phyloP scores from a whole-genome alignment of 2,888 invertebrate genomes.

The Heliconius sara region DNA sequence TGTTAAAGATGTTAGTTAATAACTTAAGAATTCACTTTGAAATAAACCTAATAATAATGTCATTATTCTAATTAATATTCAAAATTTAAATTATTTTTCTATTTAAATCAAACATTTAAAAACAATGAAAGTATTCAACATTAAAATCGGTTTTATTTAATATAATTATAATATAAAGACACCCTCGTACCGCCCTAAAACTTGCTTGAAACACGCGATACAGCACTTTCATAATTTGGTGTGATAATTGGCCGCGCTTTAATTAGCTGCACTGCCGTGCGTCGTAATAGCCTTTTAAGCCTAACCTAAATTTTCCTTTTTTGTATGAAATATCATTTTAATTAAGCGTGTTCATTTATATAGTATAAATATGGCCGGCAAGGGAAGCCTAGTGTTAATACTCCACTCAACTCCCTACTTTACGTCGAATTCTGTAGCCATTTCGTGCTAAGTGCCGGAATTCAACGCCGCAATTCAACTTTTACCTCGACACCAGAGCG shows the following conservation, averaged over 20 bases:
- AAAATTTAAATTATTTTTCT: too few species aligned
- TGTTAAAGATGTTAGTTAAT: too few species aligned
- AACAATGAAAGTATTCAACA: not conserved
- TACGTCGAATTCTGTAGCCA: not conserved
- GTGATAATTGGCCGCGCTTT: conserved; percentile 68
- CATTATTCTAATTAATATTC: too few species aligned
- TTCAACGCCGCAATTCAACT: not conserved
- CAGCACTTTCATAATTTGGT: conserved; percentile 68
- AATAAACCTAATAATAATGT: too few species aligned
- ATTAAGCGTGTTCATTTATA: not conserved
- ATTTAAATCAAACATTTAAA: not conserved
- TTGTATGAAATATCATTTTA: conserved; percentile 6
- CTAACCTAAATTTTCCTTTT: conserved; percentile 32
- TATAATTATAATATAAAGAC: conserved; percentile 18
- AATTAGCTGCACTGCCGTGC: conserved; percentile 60
- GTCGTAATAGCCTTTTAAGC: conserved; percentile 43
- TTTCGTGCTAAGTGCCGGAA: not conserved
- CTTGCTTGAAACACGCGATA: conserved; percentile 64
- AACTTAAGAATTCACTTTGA: too few species aligned
- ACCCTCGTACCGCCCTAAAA: conserved; percentile 47
- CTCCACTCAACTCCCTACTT: not conserved
- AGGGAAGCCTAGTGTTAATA: not conserved
- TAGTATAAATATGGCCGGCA: not conserved
- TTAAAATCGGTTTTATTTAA: not conserved
- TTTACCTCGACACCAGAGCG: not conserved